Evolutionary conservation across 2,888 invertebrate species (phyloP).

Genomic region (Linnaemya tessellans): DNA sequence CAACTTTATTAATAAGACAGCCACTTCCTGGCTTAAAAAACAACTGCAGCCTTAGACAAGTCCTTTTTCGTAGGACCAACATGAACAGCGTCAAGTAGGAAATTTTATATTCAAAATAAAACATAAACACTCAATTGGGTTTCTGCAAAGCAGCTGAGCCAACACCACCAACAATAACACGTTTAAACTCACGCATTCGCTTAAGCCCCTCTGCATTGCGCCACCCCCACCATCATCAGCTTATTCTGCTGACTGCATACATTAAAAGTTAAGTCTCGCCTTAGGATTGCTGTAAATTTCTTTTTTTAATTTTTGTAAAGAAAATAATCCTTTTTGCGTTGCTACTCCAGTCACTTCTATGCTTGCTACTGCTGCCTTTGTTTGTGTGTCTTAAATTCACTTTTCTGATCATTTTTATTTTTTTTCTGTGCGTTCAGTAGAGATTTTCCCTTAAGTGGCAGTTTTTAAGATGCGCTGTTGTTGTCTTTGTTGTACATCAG

Average conservation of each 20-base stretch:
- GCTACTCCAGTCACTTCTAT: not conserved
- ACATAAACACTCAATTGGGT: constrained; percentile 7
- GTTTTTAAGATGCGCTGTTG: constrained; percentile 47
- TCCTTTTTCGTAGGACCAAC: not conserved
- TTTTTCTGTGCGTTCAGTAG: constrained; percentile 24
- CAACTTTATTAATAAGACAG: not conserved
- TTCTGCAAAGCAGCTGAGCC: not conserved
- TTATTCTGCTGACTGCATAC: not conserved
- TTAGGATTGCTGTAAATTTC: constrained; percentile 34
- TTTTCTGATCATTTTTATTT: too few species aligned
- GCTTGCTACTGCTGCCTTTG: not conserved
- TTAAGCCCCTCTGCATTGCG: not conserved
- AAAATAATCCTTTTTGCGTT: constrained; percentile 38
- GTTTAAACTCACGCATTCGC: not conserved
- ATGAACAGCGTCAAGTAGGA: not conserved
- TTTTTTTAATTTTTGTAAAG: constrained; percentile 4
- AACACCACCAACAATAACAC: constrained; percentile 5
- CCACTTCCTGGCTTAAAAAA: not conserved
- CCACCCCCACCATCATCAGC: not conserved
- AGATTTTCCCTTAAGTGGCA: constrained; percentile 56
- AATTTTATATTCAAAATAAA: constrained; percentile 20
- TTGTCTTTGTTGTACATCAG: constrained; percentile 48
- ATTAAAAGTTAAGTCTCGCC: constrained; percentile 43
- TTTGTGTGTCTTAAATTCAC: not conserved
- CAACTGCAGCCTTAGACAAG: not conserved